Base-by-base conservation (phyloP, 2,797 vertebrate species). In the Sternarchorhynchus goeldii region DNA sequence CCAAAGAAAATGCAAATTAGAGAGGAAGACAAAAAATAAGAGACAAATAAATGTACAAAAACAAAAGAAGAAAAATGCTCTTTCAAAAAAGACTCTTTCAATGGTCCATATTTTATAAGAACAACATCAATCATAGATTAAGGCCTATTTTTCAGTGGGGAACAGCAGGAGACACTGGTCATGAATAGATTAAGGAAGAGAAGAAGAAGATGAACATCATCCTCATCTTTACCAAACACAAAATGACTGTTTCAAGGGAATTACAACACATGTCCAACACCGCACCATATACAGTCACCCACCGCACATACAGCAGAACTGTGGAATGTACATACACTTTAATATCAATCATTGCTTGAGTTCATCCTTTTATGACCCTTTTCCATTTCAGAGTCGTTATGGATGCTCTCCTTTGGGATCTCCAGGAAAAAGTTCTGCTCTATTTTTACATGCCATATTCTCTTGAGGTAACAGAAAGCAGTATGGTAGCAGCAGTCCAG, bases 1-100 rank as follows among this genome's bases (percentile, higher is more conserved):
- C 2, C 14, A 75, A 74, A 5, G n/a, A 63, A 64, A 75, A 86
- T 88, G 87, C 86, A 85, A 88, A 86, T 88, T 88, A 82, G 82
- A 36, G 36, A 62, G 56, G 55, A 34, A 55, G 36, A 36, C 25
- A 64, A 29, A 50, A 12, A 50, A 21, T 6, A 31, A 71, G 34
- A 34, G 63, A 20, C 4, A 25, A n/a, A 20, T 14, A 21, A 66
- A 2, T 2, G 34, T 10, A 20, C 3, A 6, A 6, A 34, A 29
- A 64, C 2, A 89, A 89, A 92, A 88, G 82, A 85, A 88, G 86
- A 85, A 81, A 86, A 70, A 88, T 85, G 89, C 45, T 14, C 45
- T 50, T 50, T 10, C 45, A 12, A 14, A 86, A 70, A 88, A 85
- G 89, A 88, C 45, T 14, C 45, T 50, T 50, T 10, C 45, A 12